Conservation (phyloP, 2,888 invertebrate species). For the Pristionchus fissidentatus region DNA sequence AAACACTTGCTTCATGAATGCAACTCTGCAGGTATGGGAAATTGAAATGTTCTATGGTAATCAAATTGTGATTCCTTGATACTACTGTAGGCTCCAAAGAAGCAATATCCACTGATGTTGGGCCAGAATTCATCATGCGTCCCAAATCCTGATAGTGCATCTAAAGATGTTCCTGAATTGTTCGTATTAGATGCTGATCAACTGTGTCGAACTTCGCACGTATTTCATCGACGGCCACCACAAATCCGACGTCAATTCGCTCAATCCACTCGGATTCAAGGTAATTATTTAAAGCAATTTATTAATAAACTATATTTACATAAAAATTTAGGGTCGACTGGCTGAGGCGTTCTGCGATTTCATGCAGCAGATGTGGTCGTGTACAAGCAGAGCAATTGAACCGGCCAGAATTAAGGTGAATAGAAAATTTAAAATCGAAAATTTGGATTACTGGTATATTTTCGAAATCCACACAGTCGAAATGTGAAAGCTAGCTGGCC, state of each 20-base stretch:
- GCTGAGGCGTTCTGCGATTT: constrained; percentile 78
- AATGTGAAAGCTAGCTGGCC: too few species aligned
- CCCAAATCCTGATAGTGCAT: neutral
- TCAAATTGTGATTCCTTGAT: too few species aligned
- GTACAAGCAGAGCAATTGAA: constrained; percentile 76
- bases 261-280: constrained; percentile 76
- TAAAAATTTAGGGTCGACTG: constrained; percentile 76
- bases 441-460: neutral
- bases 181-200: constrained; percentile 77
- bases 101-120: too few species aligned
- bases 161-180: neutral
- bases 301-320: neutral
- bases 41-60: neutral
- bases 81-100: too few species aligned
- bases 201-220: constrained; percentile 78
- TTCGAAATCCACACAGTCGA: too few species aligned
- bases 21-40: constrained; percentile 75
- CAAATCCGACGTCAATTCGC: constrained; percentile 77
- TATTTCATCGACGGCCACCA: constrained; percentile 77
- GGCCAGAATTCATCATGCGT: too few species aligned
- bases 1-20: constrained; percentile 80
- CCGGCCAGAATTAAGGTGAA: constrained; percentile 76
- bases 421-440: neutral
- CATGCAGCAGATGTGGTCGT: constrained; percentile 78
- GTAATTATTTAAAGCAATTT: constrained; percentile 28